phyloP scores from a whole-genome alignment of 2,113 vertebrate genomes.

The Girardinichthys multiradiatus region DNA sequence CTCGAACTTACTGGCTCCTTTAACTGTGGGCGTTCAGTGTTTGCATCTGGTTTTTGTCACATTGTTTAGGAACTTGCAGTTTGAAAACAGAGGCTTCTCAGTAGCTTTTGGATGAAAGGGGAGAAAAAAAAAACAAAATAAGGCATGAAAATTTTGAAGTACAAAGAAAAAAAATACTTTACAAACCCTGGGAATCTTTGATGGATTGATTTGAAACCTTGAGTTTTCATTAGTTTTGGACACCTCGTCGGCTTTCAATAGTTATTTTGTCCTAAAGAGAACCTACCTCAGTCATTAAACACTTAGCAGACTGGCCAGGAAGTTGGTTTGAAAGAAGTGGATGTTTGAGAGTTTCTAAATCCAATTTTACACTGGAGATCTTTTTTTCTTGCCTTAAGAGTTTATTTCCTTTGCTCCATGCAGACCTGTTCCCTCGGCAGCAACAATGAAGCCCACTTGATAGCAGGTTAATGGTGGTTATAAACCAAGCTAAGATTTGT shows the following conservation, averaged over 20 bases:
- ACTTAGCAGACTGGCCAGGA: slow-evolving; percentile 76
- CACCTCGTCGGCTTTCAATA: slow-evolving; percentile 42
- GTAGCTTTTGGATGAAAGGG: slow-evolving; percentile 45
- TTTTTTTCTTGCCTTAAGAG: slow-evolving; percentile 45
- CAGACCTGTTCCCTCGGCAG: slow-evolving; percentile 46
- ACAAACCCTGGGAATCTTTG: slow-evolving; percentile 11
- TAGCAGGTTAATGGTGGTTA: slow-evolving; percentile 16
- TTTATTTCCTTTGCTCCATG: slow-evolving; percentile 38
- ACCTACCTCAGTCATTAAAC: slow-evolving; percentile 84
- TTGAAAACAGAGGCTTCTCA: slow-evolving; percentile 39
- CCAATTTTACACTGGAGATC: slow-evolving; percentile 77
- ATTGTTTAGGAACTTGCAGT: slow-evolving; percentile 53
- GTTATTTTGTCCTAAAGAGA: slow-evolving; percentile 74
- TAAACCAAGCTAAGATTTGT: slow-evolving; percentile 4
- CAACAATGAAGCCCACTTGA: slow-evolving; percentile 11
- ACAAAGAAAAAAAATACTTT: slow-evolving; percentile 27
- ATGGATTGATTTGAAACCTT: background rate
- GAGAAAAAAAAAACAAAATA: slow-evolving; percentile 28
- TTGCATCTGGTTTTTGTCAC: slow-evolving; percentile 59
- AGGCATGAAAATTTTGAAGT: slow-evolving; percentile 25
- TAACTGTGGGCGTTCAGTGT: slow-evolving; percentile 59
- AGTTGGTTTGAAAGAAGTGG: slow-evolving; percentile 55
- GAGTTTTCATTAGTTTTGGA: background rate
- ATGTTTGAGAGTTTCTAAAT: slow-evolving; percentile 55
- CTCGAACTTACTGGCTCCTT: slow-evolving; percentile 76